Conservation (phyloP, 2,113 vertebrate genomes). For the Forbesichthys agassizii region DNA sequence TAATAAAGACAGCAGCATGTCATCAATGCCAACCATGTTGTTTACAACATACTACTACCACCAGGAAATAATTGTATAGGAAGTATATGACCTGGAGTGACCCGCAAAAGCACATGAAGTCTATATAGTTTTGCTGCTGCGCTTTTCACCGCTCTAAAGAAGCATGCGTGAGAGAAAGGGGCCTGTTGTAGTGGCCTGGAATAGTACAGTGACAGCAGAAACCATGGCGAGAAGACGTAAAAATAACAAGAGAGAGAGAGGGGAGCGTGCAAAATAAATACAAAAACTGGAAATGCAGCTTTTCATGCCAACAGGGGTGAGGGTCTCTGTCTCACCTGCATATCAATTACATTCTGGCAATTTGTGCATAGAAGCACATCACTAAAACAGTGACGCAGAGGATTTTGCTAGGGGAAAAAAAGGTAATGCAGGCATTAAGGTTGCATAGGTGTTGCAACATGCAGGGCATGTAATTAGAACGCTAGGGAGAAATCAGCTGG, state of each 20-base stretch:
- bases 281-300: slow-evolving; percentile 51
- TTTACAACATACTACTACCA: too few relatives aligned
- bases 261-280: neutral
- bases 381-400: slow-evolving; percentile 32
- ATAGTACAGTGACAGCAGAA: neutral
- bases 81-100: too few relatives aligned
- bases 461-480: slow-evolving; percentile 55
- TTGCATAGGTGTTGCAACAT: slow-evolving; percentile 29
- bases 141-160: neutral
- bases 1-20: too few relatives aligned
- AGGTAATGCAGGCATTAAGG: slow-evolving; percentile 23
- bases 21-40: too few relatives aligned
- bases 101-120: too few relatives aligned
- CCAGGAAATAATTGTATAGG: too few relatives aligned
- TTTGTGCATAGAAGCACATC: slow-evolving; percentile 46
- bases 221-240: neutral
- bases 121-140: too few relatives aligned
- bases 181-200: neutral
- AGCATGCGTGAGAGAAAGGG: neutral
- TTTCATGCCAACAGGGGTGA: slow-evolving; percentile 40
- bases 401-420: slow-evolving; percentile 21
- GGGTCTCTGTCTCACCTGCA: slow-evolving; percentile 42
- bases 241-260: slow-evolving; percentile 14
- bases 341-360: slow-evolving; percentile 59
- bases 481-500: slow-evolving; percentile 39